phyloP scores from a whole-genome alignment of 2,113 vertebrate genomes.

The Aegotheles bennettii region DNA sequence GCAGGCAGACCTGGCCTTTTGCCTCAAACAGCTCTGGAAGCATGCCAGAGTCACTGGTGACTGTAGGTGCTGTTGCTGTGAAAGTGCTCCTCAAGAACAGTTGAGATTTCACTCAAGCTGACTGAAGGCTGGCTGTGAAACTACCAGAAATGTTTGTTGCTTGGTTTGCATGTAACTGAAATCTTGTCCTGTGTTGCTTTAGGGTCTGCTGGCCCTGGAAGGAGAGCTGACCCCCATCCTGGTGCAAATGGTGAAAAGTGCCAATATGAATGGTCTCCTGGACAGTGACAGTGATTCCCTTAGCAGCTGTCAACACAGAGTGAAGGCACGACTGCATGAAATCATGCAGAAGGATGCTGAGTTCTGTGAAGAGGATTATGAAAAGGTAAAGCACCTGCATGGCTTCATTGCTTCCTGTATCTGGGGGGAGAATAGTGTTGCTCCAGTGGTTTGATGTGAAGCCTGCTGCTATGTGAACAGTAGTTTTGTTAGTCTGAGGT shows the following conservation, averaged over 20 bases:
- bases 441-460: background rate
- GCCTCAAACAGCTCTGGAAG: background rate
- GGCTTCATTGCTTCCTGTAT: background rate
- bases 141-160: background rate
- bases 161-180: background rate
- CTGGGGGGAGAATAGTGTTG: background rate
- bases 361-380: conserved; percentile 87
- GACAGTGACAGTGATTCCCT: conserved; percentile 95
- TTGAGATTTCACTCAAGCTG: background rate
- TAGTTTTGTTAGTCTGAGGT: background rate
- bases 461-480: background rate
- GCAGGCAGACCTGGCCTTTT: background rate
- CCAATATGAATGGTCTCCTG: conserved; percentile 98
- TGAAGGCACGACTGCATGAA: conserved; percentile 91
- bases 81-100: background rate
- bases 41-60: background rate
- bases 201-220: conserved; percentile 95
- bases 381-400: conserved; percentile 77
- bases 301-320: conserved; percentile 92
- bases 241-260: conserved; percentile 99
- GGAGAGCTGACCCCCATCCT: conserved; percentile 97
- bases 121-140: background rate
- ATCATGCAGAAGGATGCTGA: conserved; percentile 91
- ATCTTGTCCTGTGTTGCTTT: background rate
- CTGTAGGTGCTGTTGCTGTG: background rate